Percentiles rank a stretch among this genome's conserved stretches.
phyloP scores from a whole-genome alignment of 2,113 vertebrate species.

The Strigops habroptila region DNA sequence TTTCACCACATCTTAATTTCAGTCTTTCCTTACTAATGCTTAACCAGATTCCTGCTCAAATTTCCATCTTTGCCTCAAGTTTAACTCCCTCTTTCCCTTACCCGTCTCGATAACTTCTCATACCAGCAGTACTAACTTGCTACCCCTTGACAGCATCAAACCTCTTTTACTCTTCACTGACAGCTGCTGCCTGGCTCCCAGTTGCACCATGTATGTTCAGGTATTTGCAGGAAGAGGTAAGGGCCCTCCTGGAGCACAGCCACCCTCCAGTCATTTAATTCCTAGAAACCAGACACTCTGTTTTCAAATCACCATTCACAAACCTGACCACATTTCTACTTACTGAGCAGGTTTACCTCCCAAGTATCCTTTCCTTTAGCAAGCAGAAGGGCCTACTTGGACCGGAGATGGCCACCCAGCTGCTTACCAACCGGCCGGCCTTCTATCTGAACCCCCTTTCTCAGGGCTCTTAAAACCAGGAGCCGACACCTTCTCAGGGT shows the following conservation, averaged over 20 bases:
- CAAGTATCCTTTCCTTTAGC: neutral
- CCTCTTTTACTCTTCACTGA: neutral
- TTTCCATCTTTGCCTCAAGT: neutral
- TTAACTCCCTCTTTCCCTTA: neutral
- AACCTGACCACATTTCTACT: neutral
- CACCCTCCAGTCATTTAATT: accelerated
- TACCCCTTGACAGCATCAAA: neutral
- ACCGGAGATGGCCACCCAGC: neutral
- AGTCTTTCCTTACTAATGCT: neutral
- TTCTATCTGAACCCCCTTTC: accelerated
- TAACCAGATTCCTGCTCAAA: neutral
- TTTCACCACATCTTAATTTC: neutral
- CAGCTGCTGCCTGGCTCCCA: neutral
- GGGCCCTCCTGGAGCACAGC: accelerated
- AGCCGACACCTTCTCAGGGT: accelerated
- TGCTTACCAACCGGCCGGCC: accelerated
- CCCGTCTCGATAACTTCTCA: neutral
- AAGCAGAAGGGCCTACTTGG: neutral
- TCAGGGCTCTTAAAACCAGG: accelerated
- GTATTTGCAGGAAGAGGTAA: accelerated
- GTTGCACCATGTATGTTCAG: neutral
- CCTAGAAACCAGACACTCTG: accelerated
- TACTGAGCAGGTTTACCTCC: neutral
- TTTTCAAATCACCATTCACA: neutral
- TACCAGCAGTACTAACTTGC: neutral